These are phyloP conservation scores for Thinocorus orbignyianus DNA, from an alignment of 2,113 vertebrate genomes.

Conservation along the genomic window DNA sequence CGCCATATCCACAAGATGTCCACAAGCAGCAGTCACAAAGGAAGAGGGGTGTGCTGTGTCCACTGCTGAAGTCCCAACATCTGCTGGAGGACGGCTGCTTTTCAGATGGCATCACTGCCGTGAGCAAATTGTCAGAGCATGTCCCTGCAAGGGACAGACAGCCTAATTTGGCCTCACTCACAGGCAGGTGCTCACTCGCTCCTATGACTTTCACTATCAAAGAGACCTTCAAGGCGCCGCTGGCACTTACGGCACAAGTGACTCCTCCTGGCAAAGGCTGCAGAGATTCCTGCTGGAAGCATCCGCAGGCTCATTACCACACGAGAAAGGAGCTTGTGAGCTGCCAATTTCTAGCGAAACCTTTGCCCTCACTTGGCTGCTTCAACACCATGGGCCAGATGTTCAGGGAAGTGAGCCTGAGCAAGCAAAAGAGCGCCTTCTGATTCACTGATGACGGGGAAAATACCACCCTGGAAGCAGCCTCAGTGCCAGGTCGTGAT, in stretches of 20 bases:
- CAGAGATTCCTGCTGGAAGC: constrained; percentile 6
- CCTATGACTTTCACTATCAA: constrained; percentile 30
- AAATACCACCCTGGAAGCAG: neutral
- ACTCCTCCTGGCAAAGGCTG: constrained; percentile 35
- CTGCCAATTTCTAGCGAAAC: constrained; percentile 44
- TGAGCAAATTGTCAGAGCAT: neutral
- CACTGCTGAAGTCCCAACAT: neutral
- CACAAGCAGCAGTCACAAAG: neutral
- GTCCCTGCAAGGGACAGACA: constrained; percentile 28
- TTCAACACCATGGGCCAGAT: constrained; percentile 15
- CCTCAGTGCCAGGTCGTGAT: neutral
- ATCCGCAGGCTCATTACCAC: neutral
- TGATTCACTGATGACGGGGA: neutral
- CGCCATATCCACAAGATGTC: neutral
- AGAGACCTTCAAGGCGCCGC: neutral
- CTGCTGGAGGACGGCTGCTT: neutral
- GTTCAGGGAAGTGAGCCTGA: constrained; percentile 25
- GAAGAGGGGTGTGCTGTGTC: neutral
- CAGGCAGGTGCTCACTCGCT: constrained; percentile 54
- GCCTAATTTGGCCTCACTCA: neutral
- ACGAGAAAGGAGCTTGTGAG: constrained; percentile 19
- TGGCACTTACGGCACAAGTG: neutral
- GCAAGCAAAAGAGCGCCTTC: neutral
- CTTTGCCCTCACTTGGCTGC: constrained; percentile 64
- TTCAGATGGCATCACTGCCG: neutral